These are phyloP conservation scores for Ariolimax columbianus DNA, from an alignment of 2,888 invertebrate species.

Conservation along the genomic window DNA sequence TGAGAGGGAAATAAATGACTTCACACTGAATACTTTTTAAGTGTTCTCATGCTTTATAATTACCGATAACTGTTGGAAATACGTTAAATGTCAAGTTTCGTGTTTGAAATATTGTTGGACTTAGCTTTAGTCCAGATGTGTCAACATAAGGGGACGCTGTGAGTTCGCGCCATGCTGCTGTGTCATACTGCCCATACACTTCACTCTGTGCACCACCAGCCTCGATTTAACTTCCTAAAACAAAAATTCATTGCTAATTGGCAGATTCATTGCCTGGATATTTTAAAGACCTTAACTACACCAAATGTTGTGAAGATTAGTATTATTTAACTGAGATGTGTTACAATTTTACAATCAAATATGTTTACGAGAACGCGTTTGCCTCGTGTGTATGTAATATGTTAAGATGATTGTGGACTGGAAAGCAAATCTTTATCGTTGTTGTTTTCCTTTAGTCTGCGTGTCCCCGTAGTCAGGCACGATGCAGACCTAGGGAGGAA, in stretches of 20 bases:
- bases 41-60: not conserved
- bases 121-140: constrained; percentile 27
- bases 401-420: not conserved
- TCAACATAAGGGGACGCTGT: constrained; percentile 38
- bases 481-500: constrained; percentile 27
- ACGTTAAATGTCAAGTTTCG: not conserved
- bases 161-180: constrained; percentile 38
- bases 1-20: not conserved
- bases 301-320: not conserved
- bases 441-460: not conserved
- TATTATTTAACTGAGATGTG: not conserved
- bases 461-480: not conserved
- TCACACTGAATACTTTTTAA: not conserved
- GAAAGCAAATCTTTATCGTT: not conserved
- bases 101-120: not conserved
- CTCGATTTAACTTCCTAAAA: constrained; percentile 28
- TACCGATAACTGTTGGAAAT: not conserved
- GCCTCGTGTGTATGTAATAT: not conserved
- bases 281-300: not conserved
- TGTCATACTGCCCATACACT: constrained; percentile 36
- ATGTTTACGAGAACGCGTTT: not conserved
- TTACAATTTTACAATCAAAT: not conserved
- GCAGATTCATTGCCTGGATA: not conserved
- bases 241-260: not conserved
- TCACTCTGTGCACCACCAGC: constrained; percentile 25